Percentiles rank a stretch among this genome's conserved stretches.
phyloP scores from a whole-genome alignment of 2,888 invertebrate species.

The Gerris lacustris region DNA sequence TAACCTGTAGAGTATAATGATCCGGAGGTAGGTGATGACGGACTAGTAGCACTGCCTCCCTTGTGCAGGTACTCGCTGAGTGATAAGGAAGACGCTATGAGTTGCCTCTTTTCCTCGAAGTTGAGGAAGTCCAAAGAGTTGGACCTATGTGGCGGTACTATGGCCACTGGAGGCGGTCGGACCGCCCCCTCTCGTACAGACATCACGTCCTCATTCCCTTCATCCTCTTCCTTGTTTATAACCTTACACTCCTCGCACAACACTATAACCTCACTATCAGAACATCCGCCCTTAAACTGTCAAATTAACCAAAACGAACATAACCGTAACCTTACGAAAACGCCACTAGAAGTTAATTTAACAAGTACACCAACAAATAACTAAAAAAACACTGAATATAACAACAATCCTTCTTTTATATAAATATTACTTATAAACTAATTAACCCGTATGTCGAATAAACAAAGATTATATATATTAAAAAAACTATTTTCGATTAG shows the following conservation, averaged over 20 bases:
- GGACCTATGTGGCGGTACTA: conserved; percentile 60
- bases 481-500: too few relatives aligned
- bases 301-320: neutral
- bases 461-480: too few relatives aligned
- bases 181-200: conserved; percentile 20
- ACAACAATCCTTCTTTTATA: too few relatives aligned
- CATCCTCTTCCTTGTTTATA: neutral
- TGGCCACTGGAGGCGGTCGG: conserved; percentile 36
- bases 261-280: neutral
- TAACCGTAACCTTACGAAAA: neutral
- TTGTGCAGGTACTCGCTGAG: conserved; percentile 72
- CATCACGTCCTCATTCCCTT: conserved; percentile 5
- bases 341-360: too few relatives aligned
- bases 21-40: conserved; percentile 31
- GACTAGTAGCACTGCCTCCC: conserved; percentile 43
- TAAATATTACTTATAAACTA: too few relatives aligned
- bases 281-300: neutral
- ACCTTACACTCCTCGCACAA: conserved; percentile 3
- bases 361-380: too few relatives aligned
- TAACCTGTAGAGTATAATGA: conserved; percentile 24
- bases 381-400: too few relatives aligned
- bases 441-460: too few relatives aligned
- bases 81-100: conserved; percentile 77
- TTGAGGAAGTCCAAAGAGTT: conserved; percentile 79
- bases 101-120: conserved; percentile 79